A percentile compares a stretch with the other conserved stretches of the same genome.
These are phyloP conservation scores for Brachionus sp. DNA, from an alignment of 1,140 invertebrate genomes.

Conservation along the genomic window DNA sequence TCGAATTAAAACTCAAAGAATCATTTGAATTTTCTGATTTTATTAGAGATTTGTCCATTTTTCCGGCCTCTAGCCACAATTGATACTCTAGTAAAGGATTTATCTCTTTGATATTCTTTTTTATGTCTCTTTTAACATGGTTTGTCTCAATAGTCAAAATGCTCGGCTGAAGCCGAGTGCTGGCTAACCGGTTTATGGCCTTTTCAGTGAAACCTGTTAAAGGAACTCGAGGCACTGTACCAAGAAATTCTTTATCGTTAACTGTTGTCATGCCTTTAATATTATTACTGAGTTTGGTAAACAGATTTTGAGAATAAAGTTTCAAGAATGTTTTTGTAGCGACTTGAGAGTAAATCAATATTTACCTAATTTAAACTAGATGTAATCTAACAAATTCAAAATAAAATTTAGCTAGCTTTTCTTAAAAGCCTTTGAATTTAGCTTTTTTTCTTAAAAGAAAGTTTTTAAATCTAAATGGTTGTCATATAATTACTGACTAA, in stretches of 20 bases:
- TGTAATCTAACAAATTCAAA: neutral
- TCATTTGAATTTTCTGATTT: slow-evolving; percentile 50
- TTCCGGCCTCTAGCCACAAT: slow-evolving; percentile 58
- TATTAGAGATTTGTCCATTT: slow-evolving; percentile 52
- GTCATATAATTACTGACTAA: slow-evolving; percentile 43
- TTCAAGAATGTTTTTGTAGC: neutral
- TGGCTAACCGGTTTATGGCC: slow-evolving; percentile 51
- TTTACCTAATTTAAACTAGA: neutral
- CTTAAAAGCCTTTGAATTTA: neutral
- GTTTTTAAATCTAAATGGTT: slow-evolving; percentile 22
- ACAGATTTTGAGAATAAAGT: neutral
- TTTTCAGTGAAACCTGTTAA: slow-evolving; percentile 55
- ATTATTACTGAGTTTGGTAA: neutral
- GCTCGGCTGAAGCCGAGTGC: slow-evolving; percentile 49
- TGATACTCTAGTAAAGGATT: slow-evolving; percentile 51
- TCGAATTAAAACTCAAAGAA: slow-evolving; percentile 52
- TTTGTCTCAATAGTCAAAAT: slow-evolving; percentile 56
- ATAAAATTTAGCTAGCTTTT: neutral
- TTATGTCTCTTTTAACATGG: slow-evolving; percentile 52
- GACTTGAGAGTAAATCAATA: slow-evolving; percentile 12
- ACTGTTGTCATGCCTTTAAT: neutral
- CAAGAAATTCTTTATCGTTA: neutral
- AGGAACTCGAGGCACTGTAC: neutral
- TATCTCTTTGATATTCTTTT: slow-evolving; percentile 50
- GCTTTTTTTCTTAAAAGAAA: slow-evolving; percentile 4